Evolutionary conservation across 2,888 invertebrate genomes (phyloP), one percentile per base, ranked within the genome.

Genomic region (Chaitophorus viminalis): DNA sequence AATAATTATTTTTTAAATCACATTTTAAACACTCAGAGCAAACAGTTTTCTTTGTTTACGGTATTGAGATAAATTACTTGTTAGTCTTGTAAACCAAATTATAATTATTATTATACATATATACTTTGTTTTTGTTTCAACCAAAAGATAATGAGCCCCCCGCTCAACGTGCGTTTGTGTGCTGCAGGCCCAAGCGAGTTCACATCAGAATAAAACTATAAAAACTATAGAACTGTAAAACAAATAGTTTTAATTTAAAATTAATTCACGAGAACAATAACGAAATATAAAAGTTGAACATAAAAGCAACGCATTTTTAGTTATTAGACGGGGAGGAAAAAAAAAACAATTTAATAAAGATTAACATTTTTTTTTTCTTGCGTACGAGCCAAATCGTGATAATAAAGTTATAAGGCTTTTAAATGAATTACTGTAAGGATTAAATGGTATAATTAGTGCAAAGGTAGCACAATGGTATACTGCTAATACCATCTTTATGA

Each of bases 1-100:
- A 33, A n/a, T 46, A 46, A 60, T 52, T 72, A n/a, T 52, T 33
- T 31, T 72, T 82, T 72, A 33, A 52, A 82, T 52, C 14, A 33
- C n/a, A 52, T 72, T 46, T 70, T 33, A 52, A 72, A 21, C 70
- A 52, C 33, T 70, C 21, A 70, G 31, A 46, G 31, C 31, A 17
- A 68, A 72, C 31, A 72, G 70, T 33, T 52, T 82, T 33, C 14
- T 72, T 72, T 72, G 25, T 33, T 72, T 52, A n/a, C 3, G 33
- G 14, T 52, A 72, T 82, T 9, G 52, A 72, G 25, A 39, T 82
- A 70, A 82, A 70, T 52, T 52, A 31, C 31, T 70, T 39, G 72
- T 81, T 29, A n/a, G 2, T 68, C 25, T 39, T 81, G 9, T 18
- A 68, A 68, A 68, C n/a, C 65, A 11, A 17, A 60, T 60, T 54